phyloP scores from a whole-genome alignment of 23 tunicate species.

The Ascidia mentula region DNA sequence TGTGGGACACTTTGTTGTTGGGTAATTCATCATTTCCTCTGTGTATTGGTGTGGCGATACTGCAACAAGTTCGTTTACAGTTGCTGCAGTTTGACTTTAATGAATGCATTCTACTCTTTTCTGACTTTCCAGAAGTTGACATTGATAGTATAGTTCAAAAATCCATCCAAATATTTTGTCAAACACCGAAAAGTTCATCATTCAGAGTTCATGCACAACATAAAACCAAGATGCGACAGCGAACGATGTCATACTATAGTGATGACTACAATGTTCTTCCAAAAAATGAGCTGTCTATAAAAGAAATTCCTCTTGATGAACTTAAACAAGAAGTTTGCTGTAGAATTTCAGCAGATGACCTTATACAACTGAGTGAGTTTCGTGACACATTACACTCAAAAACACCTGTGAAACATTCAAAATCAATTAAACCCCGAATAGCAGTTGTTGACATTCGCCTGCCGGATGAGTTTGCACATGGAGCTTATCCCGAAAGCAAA shows the following conservation, averaged over 20 bases:
- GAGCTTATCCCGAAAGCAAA: constrained; percentile 58
- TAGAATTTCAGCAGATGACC: constrained; percentile 80
- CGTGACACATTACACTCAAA: constrained; percentile 60
- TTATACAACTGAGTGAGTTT: constrained; percentile 80
- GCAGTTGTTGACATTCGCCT: constrained; percentile 68
- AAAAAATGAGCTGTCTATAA: constrained; percentile 65
- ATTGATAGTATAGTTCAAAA: constrained; percentile 79
- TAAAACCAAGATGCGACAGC: constrained; percentile 15
- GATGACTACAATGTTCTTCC: constrained; percentile 72
- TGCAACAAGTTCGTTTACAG: constrained; percentile 76
- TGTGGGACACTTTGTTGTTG: constrained; percentile 95
- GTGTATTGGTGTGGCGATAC: constrained; percentile 93
- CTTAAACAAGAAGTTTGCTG: constrained; percentile 68
- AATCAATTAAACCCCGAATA: constrained; percentile 63
- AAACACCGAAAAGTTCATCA: constrained; percentile 86
- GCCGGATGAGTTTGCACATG: constrained; percentile 72
- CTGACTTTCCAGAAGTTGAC: constrained; percentile 89
- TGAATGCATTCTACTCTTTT: constrained; percentile 93
- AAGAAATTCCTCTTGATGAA: constrained; percentile 45
- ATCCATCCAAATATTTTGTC: constrained; percentile 79
- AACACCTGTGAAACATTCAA: constrained; percentile 71
- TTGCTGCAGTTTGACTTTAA: constrained; percentile 74
- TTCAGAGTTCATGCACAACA: constrained; percentile 72
- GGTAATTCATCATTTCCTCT: constrained; percentile 94
- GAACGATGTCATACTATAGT: constrained; percentile 60